These are phyloP conservation scores for Mactra quadrangularis DNA, from an alignment of 1,140 invertebrate species.

Conservation along the genomic window DNA sequence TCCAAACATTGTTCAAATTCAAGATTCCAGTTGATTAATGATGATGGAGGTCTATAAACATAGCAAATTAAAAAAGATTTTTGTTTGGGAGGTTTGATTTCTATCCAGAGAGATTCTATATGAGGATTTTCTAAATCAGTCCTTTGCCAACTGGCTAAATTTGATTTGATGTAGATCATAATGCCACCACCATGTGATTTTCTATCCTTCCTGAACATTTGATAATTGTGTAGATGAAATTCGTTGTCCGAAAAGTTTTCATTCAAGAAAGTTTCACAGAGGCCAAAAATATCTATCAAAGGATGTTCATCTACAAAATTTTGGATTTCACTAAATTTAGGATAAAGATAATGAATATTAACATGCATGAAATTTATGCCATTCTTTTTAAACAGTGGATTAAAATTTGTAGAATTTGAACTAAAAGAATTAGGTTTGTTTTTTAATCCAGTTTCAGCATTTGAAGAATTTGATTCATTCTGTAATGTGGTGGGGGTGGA, in stretches of 20 bases:
- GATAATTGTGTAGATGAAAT: not conserved
- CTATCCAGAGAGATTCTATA: not conserved
- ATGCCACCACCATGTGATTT: not conserved
- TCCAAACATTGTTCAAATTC: not conserved
- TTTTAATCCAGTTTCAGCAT: no score
- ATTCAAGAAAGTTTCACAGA: conserved; percentile 6
- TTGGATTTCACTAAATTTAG: not conserved
- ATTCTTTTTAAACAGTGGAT: no score
- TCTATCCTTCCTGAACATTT: not conserved
- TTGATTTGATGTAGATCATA: not conserved
- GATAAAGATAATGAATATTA: not conserved
- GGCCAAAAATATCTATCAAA: not conserved
- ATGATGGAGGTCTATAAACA: conserved; percentile 20
- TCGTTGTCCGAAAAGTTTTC: not conserved
- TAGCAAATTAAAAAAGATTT: not conserved
- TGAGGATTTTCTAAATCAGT: not conserved
- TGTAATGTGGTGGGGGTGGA: no score
- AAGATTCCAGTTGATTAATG: not conserved
- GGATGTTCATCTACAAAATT: not conserved
- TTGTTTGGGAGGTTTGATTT: not conserved
- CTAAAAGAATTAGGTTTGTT: no score
- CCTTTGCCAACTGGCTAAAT: not conserved
- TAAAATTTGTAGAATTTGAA: no score
- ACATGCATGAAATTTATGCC: conserved; percentile 9
- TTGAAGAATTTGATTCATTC: no score